Percentiles rank a stretch among this genome's conserved stretches.
These are phyloP conservation scores for Dysmachus trigonus DNA, from an alignment of 2,888 invertebrate species.

Conservation along the genomic window DNA sequence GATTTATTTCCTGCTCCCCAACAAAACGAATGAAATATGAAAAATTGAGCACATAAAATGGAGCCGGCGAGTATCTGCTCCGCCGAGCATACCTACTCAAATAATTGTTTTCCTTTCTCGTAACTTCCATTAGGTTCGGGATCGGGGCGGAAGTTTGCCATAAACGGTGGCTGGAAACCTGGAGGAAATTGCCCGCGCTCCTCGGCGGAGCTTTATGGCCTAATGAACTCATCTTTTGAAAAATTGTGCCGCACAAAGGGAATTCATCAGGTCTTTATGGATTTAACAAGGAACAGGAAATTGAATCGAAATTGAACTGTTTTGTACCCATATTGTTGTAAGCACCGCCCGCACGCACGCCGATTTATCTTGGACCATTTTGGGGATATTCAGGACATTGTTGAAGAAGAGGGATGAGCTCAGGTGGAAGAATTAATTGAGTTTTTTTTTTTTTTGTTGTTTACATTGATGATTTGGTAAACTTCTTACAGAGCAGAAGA, in stretches of 20 bases:
- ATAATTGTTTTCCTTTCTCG: constrained; percentile 36
- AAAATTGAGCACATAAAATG: constrained; percentile 33
- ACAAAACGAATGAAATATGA: constrained; percentile 41
- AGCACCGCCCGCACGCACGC: not conserved
- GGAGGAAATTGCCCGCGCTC: not conserved
- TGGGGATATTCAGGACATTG: not conserved
- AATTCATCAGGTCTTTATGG: not conserved
- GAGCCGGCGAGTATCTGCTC: constrained; percentile 3
- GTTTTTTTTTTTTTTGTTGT: not conserved
- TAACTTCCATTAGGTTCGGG: constrained; percentile 16
- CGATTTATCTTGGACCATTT: not conserved
- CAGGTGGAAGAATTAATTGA: not conserved
- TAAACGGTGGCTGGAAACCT: not conserved
- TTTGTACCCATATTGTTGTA: not conserved
- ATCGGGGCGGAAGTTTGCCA: not conserved
- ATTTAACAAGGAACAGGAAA: constrained; percentile 7
- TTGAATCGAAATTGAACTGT: not conserved
- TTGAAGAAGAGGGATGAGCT: not conserved
- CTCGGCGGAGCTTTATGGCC: not conserved
- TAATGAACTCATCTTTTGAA: constrained; percentile 21
- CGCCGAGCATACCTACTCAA: not conserved
- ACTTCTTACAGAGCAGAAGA: not conserved
- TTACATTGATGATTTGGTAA: not conserved
- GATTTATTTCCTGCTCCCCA: constrained; percentile 21
- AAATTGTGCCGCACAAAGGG: not conserved